Percentiles rank a stretch among this genome's conserved stretches.
phyloP scores from a whole-genome alignment of 2,888 invertebrate species.

The Drosophila anomalata region DNA sequence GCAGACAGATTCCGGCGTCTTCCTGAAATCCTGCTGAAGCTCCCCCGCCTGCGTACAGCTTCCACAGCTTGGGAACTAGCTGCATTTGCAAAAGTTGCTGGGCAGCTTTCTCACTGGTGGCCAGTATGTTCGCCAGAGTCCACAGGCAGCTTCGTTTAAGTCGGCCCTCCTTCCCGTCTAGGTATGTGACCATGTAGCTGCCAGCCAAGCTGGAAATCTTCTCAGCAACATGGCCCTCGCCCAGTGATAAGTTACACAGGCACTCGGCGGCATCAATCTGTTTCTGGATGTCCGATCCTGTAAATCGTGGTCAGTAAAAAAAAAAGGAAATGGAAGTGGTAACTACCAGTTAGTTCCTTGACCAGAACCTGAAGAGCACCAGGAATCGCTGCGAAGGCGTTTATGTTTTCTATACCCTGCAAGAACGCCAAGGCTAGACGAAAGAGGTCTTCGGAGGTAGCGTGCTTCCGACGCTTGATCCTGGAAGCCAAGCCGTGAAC shows the following conservation, averaged over 20 bases:
- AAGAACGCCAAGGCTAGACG: conserved; percentile 81
- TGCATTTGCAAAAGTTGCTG: conserved; percentile 77
- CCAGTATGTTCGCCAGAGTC: conserved; percentile 80
- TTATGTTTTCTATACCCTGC: conserved; percentile 79
- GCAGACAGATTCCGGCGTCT: conserved; percentile 76
- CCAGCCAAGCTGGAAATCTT: conserved; percentile 80
- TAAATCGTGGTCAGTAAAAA: neutral
- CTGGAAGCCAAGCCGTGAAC: conserved; percentile 76
- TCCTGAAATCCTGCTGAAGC: conserved; percentile 51
- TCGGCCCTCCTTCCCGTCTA: conserved; percentile 70
- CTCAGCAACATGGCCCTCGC: conserved; percentile 78
- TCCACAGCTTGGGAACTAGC: conserved; percentile 76
- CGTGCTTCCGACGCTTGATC: conserved; percentile 82
- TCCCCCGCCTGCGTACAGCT: conserved; percentile 56
- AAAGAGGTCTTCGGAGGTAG: conserved; percentile 79
- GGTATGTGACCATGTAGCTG: conserved; percentile 80
- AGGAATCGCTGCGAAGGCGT: conserved; percentile 74
- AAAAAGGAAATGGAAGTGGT: too few species aligned
- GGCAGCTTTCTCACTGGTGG: conserved; percentile 73
- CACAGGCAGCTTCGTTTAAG: conserved; percentile 80
- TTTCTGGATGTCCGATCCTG: conserved; percentile 74
- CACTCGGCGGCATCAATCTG: conserved; percentile 81
- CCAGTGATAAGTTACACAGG: conserved; percentile 82
- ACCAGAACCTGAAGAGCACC: conserved; percentile 81
- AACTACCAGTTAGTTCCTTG: conserved; percentile 81